phyloP scores from a whole-genome alignment of 2,113 vertebrate species.

The Malurus alboscapulatus region DNA sequence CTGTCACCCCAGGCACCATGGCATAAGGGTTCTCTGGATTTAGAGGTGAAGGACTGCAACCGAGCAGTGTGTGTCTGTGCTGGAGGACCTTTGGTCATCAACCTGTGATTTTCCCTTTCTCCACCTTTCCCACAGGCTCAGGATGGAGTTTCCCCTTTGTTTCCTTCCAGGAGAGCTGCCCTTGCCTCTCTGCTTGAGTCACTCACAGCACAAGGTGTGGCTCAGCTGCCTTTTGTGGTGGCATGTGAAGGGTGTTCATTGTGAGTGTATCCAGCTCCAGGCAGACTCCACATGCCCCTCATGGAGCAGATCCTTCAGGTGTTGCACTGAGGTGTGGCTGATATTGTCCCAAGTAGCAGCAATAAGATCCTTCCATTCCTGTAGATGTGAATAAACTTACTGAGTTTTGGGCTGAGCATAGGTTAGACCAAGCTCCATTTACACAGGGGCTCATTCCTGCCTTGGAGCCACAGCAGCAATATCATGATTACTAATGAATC shows the following conservation, averaged over 20 bases:
- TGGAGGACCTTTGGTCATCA: background rate
- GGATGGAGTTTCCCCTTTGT: background rate
- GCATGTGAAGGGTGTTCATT: background rate
- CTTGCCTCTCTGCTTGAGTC: background rate
- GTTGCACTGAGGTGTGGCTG: background rate
- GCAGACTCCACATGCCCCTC: rapidly evolving
- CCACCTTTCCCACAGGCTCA: background rate
- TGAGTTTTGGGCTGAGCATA: background rate
- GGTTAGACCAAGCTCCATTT: background rate
- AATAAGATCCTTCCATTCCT: background rate
- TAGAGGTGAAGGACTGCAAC: background rate
- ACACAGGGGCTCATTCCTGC: background rate
- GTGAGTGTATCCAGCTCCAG: background rate
- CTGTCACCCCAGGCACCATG: rapidly evolving
- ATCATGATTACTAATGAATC: background rate
- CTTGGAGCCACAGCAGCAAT: background rate
- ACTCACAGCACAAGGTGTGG: background rate
- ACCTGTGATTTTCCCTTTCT: background rate
- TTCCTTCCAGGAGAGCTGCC: background rate
- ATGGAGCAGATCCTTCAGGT: background rate
- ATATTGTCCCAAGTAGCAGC: background rate
- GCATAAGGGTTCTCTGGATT: background rate
- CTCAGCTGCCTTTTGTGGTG: background rate
- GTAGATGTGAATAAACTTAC: background rate
- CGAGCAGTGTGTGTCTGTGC: rapidly evolving